phyloP scores from a whole-genome alignment of 2,113 vertebrate species.

The Alligator sinensis region DNA sequence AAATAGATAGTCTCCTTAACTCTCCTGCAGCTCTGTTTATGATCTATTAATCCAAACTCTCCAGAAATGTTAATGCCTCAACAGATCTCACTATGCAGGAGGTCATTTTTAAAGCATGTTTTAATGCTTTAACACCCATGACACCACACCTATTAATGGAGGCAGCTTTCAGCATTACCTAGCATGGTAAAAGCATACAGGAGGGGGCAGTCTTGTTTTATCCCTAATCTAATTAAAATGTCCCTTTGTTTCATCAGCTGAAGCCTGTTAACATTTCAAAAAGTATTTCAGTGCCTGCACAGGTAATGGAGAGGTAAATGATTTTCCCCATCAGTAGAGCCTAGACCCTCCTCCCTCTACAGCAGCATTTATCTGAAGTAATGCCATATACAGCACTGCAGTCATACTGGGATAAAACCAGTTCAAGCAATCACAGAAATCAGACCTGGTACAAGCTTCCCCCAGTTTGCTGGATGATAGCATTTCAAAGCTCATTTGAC shows the following conservation, averaged over 20 bases:
- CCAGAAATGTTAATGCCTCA: background rate
- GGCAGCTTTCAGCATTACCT: background rate
- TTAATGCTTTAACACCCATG: slow-evolving; percentile 5
- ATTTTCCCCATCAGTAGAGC: background rate
- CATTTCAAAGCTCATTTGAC: background rate
- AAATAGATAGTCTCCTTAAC: background rate
- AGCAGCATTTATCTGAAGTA: background rate
- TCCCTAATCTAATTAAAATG: slow-evolving; percentile 33
- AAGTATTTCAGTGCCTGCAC: background rate
- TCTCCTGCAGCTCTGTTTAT: background rate
- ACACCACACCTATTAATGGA: background rate
- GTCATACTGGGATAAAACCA: background rate
- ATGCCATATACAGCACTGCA: background rate
- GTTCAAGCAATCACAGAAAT: background rate
- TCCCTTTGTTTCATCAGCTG: slow-evolving; percentile 32
- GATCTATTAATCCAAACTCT: background rate
- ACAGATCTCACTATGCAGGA: background rate
- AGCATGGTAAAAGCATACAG: background rate
- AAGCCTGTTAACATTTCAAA: slow-evolving; percentile 4
- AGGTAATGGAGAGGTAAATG: background rate
- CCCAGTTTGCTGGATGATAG: background rate
- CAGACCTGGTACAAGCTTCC: background rate
- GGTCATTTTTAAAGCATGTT: slow-evolving; percentile 27
- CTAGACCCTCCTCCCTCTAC: background rate
- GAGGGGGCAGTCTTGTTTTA: background rate